Evolutionary conservation across 1,140 invertebrate genomes (phyloP).

Genomic region (Drosophila erecta): DNA sequence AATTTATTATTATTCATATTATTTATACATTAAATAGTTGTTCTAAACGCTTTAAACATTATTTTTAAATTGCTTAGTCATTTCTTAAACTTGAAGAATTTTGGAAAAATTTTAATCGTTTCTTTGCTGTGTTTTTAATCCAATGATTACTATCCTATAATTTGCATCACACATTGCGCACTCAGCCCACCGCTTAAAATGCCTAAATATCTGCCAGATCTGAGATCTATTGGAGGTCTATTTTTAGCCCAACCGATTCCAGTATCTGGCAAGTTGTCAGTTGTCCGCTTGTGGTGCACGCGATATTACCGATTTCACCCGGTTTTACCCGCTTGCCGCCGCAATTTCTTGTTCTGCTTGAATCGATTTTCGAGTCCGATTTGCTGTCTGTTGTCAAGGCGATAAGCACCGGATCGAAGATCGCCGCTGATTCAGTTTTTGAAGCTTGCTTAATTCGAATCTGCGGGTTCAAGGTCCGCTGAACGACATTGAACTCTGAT

Average conservation of each 20-base stretch:
- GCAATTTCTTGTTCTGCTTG: slow-evolving; percentile 34
- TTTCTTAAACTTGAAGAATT: too few species aligned
- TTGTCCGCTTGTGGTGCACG: slow-evolving; percentile 18
- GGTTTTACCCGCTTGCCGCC: slow-evolving; percentile 29
- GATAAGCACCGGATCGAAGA: slow-evolving; percentile 45
- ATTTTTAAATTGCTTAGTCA: too few species aligned
- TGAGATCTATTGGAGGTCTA: not conserved
- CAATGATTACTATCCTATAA: not conserved
- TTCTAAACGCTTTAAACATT: too few species aligned
- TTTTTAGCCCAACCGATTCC: not conserved
- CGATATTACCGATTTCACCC: slow-evolving; percentile 24
- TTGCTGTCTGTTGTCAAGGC: slow-evolving; percentile 30
- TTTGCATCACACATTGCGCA: not conserved
- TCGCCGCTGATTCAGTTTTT: slow-evolving; percentile 36
- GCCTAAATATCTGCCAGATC: not conserved
- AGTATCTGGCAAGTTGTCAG: slow-evolving; percentile 1
- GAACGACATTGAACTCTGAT: slow-evolving; percentile 6
- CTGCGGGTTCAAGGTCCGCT: slow-evolving; percentile 48
- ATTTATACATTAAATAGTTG: too few species aligned
- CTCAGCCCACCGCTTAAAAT: slow-evolving; percentile 3
- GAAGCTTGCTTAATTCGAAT: slow-evolving; percentile 9
- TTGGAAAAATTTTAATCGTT: too few species aligned
- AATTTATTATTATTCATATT: too few species aligned
- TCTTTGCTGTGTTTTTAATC: too few species aligned
- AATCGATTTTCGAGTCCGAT: slow-evolving; percentile 21